Conservation (phyloP, 37 sponge, comb jelly and placozoan genomes). For the Beroe ovata region DNA sequence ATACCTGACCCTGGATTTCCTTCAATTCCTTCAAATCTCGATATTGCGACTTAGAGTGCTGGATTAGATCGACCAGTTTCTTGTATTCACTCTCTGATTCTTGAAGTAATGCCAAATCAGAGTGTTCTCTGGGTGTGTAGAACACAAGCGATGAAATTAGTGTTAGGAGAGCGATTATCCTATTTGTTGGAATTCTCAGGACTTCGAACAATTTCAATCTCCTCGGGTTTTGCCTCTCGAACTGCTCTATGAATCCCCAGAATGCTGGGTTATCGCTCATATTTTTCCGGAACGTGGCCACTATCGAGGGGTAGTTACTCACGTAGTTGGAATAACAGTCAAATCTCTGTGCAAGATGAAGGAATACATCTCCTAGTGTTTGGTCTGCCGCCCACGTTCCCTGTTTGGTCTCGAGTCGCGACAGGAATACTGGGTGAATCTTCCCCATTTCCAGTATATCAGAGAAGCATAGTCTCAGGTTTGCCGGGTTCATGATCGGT, state of each 20-base stretch:
- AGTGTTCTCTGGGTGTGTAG: constrained; percentile 12
- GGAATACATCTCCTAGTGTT: neutral
- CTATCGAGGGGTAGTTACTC: constrained; percentile 42
- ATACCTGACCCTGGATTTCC: neutral
- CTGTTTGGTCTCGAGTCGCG: neutral
- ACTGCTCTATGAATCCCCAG: constrained; percentile 26
- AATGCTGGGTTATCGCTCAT: constrained; percentile 57
- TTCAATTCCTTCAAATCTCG: neutral
- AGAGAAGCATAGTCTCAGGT: constrained; percentile 11
- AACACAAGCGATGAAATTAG: constrained; percentile 18
- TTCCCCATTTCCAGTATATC: constrained; percentile 41
- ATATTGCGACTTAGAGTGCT: neutral
- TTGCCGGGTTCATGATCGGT: constrained; percentile 28
- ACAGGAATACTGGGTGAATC: constrained; percentile 5
- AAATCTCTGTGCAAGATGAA: constrained; percentile 13
- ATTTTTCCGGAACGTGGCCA: constrained; percentile 36
- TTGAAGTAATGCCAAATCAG: neutral
- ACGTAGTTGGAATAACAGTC: constrained; percentile 59
- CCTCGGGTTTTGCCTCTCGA: neutral
- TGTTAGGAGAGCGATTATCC: neutral
- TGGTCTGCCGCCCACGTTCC: constrained; percentile 9
- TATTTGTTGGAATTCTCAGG: neutral
- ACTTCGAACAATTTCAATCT: constrained; percentile 1
- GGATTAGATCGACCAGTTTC: neutral
- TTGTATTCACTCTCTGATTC: neutral